These are phyloP conservation scores for Unio delphinus DNA, from an alignment of 2,888 invertebrate genomes.

Conservation along the genomic window DNA sequence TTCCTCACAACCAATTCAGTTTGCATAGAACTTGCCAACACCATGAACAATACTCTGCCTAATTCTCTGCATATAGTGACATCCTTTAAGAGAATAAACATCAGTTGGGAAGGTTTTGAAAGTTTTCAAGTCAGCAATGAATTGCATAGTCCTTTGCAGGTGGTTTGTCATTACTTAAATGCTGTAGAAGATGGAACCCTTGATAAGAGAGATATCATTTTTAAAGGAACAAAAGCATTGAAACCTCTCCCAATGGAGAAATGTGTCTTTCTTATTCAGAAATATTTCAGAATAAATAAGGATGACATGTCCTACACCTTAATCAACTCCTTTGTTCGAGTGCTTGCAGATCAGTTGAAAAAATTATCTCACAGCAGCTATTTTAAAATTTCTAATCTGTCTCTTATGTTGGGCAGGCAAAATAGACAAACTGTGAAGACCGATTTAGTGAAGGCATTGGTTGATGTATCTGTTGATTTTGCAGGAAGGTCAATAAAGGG, in stretches of 20 bases:
- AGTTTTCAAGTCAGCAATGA: conserved; percentile 23
- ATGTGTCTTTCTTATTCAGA: conserved; percentile 17
- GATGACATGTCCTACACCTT: conserved; percentile 26
- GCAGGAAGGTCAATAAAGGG: conserved; percentile 7
- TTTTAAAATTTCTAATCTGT: conserved; percentile 13
- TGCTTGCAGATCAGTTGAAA: conserved; percentile 37
- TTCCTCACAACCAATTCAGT: conserved; percentile 14
- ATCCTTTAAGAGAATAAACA: conserved; percentile 16
- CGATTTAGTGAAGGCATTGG: conserved; percentile 11
- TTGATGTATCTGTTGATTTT: conserved; percentile 15
- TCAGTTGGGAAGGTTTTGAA: conserved; percentile 22
- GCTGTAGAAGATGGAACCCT: conserved; percentile 9
- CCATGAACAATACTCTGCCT: conserved; percentile 18
- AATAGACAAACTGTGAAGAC: conserved; percentile 7
- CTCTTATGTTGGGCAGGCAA: conserved; percentile 1
- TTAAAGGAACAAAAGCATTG: conserved; percentile 10
- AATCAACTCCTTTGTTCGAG: conserved; percentile 22
- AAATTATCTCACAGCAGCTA: conserved; percentile 31
- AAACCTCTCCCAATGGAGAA: conserved; percentile 6
- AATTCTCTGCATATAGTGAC: conserved; percentile 24
- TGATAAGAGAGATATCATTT: conserved; percentile 21
- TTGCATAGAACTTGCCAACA: conserved; percentile 30
- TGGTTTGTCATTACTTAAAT: conserved; percentile 31
- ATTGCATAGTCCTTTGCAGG: conserved; percentile 31
- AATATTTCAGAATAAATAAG: conserved; percentile 12